Percentiles rank a stretch among this genome's conserved stretches.
Conservation (phyloP, 2,113 vertebrate species). For the Bathybates hornii region DNA sequence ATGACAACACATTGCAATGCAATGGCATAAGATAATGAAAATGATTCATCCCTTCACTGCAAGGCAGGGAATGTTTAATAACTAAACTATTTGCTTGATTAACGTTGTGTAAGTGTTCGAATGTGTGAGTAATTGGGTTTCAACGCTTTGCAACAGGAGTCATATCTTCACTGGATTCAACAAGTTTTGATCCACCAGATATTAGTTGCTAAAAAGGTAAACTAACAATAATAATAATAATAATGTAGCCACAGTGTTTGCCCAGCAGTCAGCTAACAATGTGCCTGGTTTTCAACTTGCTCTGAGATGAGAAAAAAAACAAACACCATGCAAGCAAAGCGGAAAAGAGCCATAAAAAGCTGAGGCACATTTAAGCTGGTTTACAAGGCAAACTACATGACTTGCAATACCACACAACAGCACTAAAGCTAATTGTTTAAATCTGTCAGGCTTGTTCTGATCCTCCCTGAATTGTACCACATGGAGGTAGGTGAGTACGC, state of each 20-base stretch:
- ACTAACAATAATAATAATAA: background rate
- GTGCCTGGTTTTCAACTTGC: background rate
- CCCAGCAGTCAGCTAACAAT: background rate
- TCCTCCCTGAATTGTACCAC: constrained; percentile 51
- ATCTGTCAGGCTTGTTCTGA: constrained; percentile 60
- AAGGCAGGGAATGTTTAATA: background rate
- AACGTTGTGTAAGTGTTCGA: background rate
- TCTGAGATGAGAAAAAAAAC: background rate
- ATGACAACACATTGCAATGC: background rate
- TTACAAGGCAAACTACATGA: constrained; percentile 65
- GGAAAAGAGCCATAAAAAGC: constrained; percentile 26
- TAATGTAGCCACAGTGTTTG: background rate
- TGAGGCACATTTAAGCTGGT: constrained; percentile 52
- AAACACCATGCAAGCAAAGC: background rate
- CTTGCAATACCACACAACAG: constrained; percentile 44
- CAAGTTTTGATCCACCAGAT: background rate
- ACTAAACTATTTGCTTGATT: constrained; percentile 1
- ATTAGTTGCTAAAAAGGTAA: background rate
- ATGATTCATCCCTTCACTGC: background rate
- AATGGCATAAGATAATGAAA: background rate
- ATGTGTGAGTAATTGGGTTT: constrained; percentile 16
- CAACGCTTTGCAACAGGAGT: background rate
- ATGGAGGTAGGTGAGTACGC: constrained; percentile 8
- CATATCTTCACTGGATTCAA: background rate
- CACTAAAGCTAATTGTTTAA: constrained; percentile 66